Evolutionary conservation across 2,797 vertebrate species (phyloP), one percentile per base, ranked within the genome.

Genomic region (Cichlasoma orientale): DNA sequence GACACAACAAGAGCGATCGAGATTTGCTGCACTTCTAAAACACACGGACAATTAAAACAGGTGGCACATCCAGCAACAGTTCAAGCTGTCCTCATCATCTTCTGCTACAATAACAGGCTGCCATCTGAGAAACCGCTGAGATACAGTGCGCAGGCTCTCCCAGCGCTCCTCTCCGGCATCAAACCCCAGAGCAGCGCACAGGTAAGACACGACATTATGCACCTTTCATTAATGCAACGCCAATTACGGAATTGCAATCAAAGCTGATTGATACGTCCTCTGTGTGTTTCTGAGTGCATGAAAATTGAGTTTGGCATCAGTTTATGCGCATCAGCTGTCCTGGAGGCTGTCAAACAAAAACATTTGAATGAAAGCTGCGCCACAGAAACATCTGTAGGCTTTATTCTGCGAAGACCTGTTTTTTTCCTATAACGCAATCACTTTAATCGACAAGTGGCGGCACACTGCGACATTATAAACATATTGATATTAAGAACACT

Each of bases 151-250:
- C 94, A 94, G 88, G 83, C 92, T 93, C 91, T 89, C 75, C 77
- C 82, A 66, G 79, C 87, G 84, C 90, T 85, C 29, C 7, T 88
- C 86, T 90, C 82, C 91, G 90, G 90, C 88, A 91, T 87, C 91
- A 86, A 76, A 87, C 80, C 90, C 83, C 90, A 75, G 72, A 90
- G 90, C 92, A 89, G 74, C 91, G 89, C 92, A 79, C 94, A 94
- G 93, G 94, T 94, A 95, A 95, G 94, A 59, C 93, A 94, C 93
- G 92, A 93, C 92, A 89, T 81, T 27, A 59, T 91, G 86, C 90
- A 92, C 92, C 85, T 89, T 90, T 75, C 53, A 47, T 44, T 72
- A n/a, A 72, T 31, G 74, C 76, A 75, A 25, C 82, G 41, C 6
- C 63, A 41, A 3, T 83, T 18, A 78, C 7, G 2, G 11, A 66